phyloP scores from a whole-genome alignment of 2,113 vertebrate genomes.

The Electrona antarctica region DNA sequence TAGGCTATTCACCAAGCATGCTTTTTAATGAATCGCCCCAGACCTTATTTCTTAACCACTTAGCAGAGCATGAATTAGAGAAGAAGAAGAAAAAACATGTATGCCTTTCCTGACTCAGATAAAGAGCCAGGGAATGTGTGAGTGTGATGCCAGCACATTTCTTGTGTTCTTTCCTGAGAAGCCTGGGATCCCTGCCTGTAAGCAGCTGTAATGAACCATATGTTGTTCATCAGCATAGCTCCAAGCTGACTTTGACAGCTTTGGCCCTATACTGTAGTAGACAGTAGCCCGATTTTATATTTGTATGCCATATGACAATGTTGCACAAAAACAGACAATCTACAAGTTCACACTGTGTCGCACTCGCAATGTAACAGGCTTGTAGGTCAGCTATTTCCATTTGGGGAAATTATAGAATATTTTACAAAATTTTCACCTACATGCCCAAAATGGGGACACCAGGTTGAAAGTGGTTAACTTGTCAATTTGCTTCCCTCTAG shows the following conservation, averaged over 20 bases:
- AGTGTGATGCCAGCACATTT: conserved; percentile 45
- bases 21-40: conserved; percentile 11
- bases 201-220: conserved; percentile 57
- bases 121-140: conserved; percentile 46
- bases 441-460: no score
- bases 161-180: conserved; percentile 47
- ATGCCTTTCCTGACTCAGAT: conserved; percentile 24
- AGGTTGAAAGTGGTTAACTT: no score
- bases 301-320: conserved; percentile 37
- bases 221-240: conserved; percentile 47
- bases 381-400: no score
- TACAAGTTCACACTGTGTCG: no score
- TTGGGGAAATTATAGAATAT: no score
- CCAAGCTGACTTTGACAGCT: conserved; percentile 53
- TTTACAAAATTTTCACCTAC: no score
- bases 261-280: conserved; percentile 44
- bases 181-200: conserved; percentile 55
- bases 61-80: conserved; percentile 18
- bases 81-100: not conserved
- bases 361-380: conserved; percentile 25
- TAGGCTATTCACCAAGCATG: not conserved
- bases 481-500: conserved; percentile 13
- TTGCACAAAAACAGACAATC: not conserved
- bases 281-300: conserved; percentile 42
- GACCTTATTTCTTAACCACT: conserved; percentile 31